Percentiles rank a stretch among this genome's conserved stretches.
These are phyloP conservation scores for Podocnemis expansa DNA, from an alignment of 2,113 vertebrate genomes.

Conservation along the genomic window DNA sequence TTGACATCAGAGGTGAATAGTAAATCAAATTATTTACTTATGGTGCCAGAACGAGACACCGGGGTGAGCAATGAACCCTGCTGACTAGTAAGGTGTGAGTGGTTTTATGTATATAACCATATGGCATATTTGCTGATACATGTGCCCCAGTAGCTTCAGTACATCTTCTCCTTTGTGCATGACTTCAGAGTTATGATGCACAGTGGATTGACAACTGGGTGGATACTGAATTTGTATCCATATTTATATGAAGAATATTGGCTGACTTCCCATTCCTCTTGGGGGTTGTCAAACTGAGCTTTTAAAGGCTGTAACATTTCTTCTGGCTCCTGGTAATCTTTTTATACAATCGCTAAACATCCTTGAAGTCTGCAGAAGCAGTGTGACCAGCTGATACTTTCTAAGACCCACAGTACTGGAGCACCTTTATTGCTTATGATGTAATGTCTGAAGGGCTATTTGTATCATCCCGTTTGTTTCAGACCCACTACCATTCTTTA, in stretches of 20 bases:
- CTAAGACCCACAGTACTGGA: not conserved
- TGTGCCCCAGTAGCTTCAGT: not conserved
- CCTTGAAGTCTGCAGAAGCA: not conserved
- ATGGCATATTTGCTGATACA: not conserved
- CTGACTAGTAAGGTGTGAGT: not conserved
- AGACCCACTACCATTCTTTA: not conserved
- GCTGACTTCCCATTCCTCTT: not conserved
- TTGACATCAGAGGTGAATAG: not conserved
- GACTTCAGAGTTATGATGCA: not conserved
- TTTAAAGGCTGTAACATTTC: not conserved
- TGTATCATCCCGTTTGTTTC: not conserved
- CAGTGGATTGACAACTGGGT: not conserved
- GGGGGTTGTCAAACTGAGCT: not conserved
- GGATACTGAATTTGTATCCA: not conserved
- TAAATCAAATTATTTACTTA: not conserved
- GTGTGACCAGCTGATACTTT: not conserved
- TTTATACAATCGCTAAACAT: not conserved
- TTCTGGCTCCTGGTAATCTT: not conserved
- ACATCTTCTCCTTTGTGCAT: not conserved
- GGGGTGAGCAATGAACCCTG: not conserved
- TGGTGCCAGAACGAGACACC: not conserved
- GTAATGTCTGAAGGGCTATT: not conserved
- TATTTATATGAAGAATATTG: not conserved
- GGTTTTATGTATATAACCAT: not conserved
- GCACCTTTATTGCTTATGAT: not conserved